phyloP scores from a whole-genome alignment of 2,113 vertebrate species.

The Forbesichthys papilliferus region DNA sequence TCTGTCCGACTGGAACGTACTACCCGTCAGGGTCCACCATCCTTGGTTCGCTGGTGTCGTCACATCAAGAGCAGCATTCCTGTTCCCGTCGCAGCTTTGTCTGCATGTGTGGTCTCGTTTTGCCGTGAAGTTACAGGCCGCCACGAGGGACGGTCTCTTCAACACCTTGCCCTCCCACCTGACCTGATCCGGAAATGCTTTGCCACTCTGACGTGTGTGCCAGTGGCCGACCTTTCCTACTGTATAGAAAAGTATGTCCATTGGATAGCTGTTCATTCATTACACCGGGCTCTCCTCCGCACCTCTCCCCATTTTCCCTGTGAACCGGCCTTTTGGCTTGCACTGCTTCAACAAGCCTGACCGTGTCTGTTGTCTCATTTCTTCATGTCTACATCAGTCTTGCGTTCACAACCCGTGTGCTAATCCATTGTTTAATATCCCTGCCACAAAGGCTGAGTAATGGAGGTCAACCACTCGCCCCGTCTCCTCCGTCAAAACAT shows the following conservation, averaged over 20 bases:
- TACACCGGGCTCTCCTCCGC: neutral
- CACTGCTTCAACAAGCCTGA: slow-evolving; percentile 24
- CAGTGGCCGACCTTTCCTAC: no score
- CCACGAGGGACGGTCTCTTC: slow-evolving; percentile 8
- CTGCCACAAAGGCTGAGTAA: slow-evolving; percentile 5
- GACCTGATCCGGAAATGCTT: neutral
- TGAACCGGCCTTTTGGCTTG: slow-evolving; percentile 15
- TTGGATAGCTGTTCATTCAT: neutral
- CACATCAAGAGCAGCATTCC: no score
- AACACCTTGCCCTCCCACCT: slow-evolving; percentile 19
- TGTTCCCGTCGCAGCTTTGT: neutral
- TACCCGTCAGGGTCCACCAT: slow-evolving; percentile 12
- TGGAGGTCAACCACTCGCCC: slow-evolving; percentile 66
- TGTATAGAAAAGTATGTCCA: no score
- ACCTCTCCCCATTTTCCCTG: slow-evolving; percentile 18
- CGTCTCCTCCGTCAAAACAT: slow-evolving; percentile 21
- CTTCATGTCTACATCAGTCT: slow-evolving; percentile 22
- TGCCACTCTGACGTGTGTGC: no score
- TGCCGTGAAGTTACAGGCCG: slow-evolving; percentile 5
- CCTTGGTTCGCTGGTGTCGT: no score
- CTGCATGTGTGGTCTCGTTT: slow-evolving; percentile 16
- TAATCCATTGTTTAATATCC: slow-evolving; percentile 1
- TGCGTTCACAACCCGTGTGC: neutral
- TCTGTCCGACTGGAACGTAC: slow-evolving; percentile 22
- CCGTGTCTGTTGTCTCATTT: slow-evolving; percentile 4